A percentile compares a stretch with the other conserved stretches of the same genome.
Conservation (phyloP, 2,888 invertebrate genomes). For the Poecilobothrus nobilitatus region DNA sequence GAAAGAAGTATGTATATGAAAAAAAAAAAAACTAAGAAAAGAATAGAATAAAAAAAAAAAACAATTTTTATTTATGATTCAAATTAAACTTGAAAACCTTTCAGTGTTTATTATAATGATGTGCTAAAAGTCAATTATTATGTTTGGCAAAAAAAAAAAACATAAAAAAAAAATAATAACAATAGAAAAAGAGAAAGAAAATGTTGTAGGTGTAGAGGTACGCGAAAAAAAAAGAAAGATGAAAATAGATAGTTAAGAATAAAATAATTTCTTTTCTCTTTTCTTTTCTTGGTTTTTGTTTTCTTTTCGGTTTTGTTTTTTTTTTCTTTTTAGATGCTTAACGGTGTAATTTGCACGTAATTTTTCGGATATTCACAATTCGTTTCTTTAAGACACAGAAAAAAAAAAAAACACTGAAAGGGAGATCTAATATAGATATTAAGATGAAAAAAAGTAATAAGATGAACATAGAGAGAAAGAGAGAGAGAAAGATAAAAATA, state of each 20-base stretch:
- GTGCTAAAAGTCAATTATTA: constrained; percentile 6
- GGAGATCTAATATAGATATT: neutral
- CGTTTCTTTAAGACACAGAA: neutral
- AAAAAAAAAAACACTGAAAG: neutral
- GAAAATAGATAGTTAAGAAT: neutral
- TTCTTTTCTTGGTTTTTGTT: no score
- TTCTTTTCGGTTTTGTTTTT: no score
- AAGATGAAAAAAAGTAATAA: neutral
- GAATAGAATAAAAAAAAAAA: neutral
- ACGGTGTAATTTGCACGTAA: constrained; percentile 4
- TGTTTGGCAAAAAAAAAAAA: neutral
- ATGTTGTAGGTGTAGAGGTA: neutral
- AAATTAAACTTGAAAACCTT: constrained; percentile 6
- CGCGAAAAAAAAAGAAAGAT: neutral
- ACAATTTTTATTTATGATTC: neutral
- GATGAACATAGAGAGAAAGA: neutral
- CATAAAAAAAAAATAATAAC: neutral
- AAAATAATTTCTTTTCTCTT: neutral
- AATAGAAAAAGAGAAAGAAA: neutral
- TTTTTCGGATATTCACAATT: neutral
- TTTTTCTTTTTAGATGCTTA: neutral
- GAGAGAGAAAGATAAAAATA: neutral
- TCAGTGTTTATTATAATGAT: constrained; percentile 4
- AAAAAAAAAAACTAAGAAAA: neutral
- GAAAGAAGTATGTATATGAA: no score